These are phyloP conservation scores for Arenaria interpres DNA, from an alignment of 2,113 vertebrate species.

Conservation along the genomic window DNA sequence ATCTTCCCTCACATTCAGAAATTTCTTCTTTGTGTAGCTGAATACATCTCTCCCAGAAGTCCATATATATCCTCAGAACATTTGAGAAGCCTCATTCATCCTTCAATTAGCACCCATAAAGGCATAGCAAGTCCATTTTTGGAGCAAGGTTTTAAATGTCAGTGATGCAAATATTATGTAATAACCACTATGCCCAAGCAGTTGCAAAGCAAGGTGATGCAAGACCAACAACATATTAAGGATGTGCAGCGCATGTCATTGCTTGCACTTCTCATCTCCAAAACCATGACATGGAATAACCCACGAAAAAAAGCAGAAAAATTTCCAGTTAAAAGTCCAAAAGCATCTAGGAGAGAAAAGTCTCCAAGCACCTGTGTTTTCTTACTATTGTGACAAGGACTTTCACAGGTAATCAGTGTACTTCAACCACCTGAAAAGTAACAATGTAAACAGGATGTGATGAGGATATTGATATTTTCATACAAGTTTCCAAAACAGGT, in stretches of 20 bases:
- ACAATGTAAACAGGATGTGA: conserved; percentile 50
- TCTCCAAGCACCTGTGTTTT: conserved; percentile 18
- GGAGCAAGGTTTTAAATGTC: neutral
- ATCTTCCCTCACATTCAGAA: neutral
- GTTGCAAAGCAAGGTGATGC: neutral
- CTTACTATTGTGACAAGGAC: conserved; percentile 35
- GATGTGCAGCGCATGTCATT: neutral
- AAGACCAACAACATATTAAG: neutral
- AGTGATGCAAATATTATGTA: neutral
- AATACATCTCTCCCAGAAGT: neutral
- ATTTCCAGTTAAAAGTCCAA: neutral
- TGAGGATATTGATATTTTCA: conserved; percentile 8
- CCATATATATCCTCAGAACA: neutral
- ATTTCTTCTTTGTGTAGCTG: neutral
- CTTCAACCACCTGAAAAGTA: conserved; percentile 24
- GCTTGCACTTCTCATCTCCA: neutral
- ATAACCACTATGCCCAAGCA: neutral
- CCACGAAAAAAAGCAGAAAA: neutral
- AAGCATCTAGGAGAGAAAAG: neutral
- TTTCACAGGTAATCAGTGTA: conserved; percentile 26
- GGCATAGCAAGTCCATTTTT: neutral
- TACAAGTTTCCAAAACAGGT: conserved; percentile 31
- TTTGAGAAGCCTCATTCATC: neutral
- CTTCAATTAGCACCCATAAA: neutral
- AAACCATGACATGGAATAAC: neutral